A percentile compares a stretch with the other conserved stretches of the same genome.
These are phyloP conservation scores for Oreochromis spilurus DNA, from an alignment of 2,113 vertebrate genomes.

Conservation along the genomic window DNA sequence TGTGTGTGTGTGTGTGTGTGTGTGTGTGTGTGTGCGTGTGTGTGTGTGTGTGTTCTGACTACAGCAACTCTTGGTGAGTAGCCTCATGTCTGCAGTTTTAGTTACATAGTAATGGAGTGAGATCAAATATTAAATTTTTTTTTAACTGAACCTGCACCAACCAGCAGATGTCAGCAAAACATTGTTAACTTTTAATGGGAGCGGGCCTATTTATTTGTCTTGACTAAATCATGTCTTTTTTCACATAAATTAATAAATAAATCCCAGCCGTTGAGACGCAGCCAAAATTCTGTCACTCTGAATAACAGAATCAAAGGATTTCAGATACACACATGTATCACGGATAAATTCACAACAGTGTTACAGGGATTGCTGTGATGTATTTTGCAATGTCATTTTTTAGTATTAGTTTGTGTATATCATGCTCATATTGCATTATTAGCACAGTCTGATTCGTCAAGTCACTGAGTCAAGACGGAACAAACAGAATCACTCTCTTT, in stretches of 20 bases:
- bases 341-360: not conserved
- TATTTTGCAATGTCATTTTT: not conserved
- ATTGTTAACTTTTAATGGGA: not conserved
- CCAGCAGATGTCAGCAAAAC: conserved; percentile 58
- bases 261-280: not conserved
- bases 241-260: not conserved
- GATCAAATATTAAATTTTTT: not conserved
- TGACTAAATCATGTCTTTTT: not conserved
- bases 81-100: not conserved
- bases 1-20: not conserved
- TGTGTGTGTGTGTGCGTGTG: not conserved
- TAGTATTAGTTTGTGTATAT: not conserved
- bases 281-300: not conserved
- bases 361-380: not conserved
- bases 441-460: not conserved
- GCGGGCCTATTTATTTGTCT: not conserved
- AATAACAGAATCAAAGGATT: not conserved
- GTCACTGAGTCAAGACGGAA: not conserved
- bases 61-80: not conserved
- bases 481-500: not conserved
- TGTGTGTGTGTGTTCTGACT: not conserved
- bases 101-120: not conserved
- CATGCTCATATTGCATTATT: not conserved
- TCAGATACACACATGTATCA: not conserved
- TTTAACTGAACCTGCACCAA: not conserved